Evolutionary conservation across 2,113 vertebrate genomes (phyloP).

Genomic region (Ancistrus triradiatus): DNA sequence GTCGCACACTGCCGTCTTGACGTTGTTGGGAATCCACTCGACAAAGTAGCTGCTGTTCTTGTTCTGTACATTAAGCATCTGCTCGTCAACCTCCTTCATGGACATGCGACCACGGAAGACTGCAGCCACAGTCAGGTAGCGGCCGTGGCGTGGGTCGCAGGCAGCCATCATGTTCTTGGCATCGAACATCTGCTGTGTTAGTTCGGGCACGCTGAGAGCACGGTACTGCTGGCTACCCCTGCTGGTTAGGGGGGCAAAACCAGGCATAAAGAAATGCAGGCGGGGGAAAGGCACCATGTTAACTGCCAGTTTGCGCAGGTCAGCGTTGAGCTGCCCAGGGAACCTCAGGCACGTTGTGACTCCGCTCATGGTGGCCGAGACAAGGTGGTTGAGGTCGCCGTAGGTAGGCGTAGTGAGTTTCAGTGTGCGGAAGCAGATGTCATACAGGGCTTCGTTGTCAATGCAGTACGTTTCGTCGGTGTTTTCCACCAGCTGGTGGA

Average conservation of each 20-base stretch:
- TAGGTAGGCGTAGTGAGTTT: constrained; percentile 77
- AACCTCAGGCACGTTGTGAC: constrained; percentile 50
- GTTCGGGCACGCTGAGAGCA: constrained; percentile 72
- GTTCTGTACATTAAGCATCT: constrained; percentile 79
- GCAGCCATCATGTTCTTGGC: constrained; percentile 82
- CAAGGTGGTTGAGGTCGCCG: constrained; percentile 53
- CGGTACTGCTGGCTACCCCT: constrained; percentile 78
- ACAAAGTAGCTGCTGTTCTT: constrained; percentile 82
- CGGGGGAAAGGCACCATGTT: constrained; percentile 65
- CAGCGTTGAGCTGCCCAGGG: constrained; percentile 50
- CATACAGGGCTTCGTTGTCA: constrained; percentile 77
- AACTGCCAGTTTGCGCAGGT: constrained; percentile 48
- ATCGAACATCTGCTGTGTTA: constrained; percentile 80
- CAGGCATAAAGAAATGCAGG: constrained; percentile 79
- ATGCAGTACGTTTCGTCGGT: constrained; percentile 62
- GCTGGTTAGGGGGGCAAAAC: constrained; percentile 75
- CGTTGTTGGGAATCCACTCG: constrained; percentile 80
- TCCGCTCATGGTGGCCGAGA: constrained; percentile 49
- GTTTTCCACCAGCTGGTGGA: constrained; percentile 60
- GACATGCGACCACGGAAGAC: constrained; percentile 78
- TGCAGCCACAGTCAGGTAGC: constrained; percentile 73
- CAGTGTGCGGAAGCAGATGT: constrained; percentile 78
- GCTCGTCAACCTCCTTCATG: constrained; percentile 80
- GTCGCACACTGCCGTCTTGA: constrained; percentile 74
- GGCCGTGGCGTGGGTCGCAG: constrained; percentile 75